phyloP scores from a whole-genome alignment of 2,797 vertebrate genomes.

The Galagoides demidoff region DNA sequence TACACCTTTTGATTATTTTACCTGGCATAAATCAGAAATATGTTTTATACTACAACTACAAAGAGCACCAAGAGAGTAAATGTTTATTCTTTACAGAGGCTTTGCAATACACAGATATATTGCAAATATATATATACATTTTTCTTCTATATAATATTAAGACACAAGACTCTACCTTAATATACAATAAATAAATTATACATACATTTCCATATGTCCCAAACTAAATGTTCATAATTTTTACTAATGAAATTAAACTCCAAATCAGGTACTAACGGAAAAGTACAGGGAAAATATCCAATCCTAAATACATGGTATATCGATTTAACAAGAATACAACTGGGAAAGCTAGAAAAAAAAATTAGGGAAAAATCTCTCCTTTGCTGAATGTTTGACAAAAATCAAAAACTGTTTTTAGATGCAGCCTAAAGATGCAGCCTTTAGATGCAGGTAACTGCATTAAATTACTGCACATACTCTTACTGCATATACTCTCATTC shows the following conservation, averaged over 20 bases:
- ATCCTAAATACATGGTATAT: not conserved
- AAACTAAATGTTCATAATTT: constrained; percentile 31
- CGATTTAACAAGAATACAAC: constrained; percentile 48
- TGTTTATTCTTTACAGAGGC: constrained; percentile 20
- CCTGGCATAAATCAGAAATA: constrained; percentile 32
- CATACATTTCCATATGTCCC: not conserved
- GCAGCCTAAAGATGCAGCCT: too few species aligned
- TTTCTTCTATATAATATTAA: not conserved
- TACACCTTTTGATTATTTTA: constrained; percentile 30
- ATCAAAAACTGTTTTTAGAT: constrained; percentile 58
- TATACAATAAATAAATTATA: constrained; percentile 34
- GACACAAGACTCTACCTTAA: not conserved
- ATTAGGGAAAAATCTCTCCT: not conserved
- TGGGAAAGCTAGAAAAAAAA: not conserved
- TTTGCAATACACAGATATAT: not conserved
- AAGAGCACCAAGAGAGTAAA: not conserved
- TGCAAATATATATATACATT: not conserved
- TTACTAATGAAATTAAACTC: not conserved
- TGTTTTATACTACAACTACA: constrained; percentile 1
- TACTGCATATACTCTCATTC: not conserved
- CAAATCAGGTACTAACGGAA: not conserved
- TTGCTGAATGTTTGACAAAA: constrained; percentile 65
- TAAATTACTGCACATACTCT: constrained; percentile 7
- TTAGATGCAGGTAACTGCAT: too few species aligned
- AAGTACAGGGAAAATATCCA: constrained; percentile 7